phyloP scores from a whole-genome alignment of 1,140 invertebrate species.

The Plodia interpunctella region DNA sequence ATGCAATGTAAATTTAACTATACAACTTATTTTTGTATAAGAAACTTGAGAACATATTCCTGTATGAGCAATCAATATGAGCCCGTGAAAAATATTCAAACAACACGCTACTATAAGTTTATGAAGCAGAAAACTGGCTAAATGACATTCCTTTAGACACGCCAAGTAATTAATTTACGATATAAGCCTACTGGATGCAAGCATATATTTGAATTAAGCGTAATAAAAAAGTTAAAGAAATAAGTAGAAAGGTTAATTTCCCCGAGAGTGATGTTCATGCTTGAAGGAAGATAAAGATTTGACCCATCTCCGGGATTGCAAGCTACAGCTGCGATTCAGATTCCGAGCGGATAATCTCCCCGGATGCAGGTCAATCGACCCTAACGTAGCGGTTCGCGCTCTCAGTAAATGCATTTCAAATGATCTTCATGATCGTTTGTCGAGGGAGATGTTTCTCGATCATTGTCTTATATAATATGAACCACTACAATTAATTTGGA shows the following conservation, averaged over 20 bases:
- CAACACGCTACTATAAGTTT: not conserved
- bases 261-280: constrained; percentile 20
- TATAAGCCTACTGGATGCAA: not conserved
- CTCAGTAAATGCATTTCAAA: not conserved
- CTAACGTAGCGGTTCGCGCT: not conserved
- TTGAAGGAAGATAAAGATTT: constrained; percentile 25
- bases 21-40: too few species aligned
- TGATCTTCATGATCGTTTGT: too few species aligned
- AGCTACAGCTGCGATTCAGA: not conserved
- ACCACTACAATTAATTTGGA: too few species aligned
- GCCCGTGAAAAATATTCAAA: not conserved
- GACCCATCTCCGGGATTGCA: constrained; percentile 19
- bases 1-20: too few species aligned
- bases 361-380: not conserved
- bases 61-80: too few species aligned
- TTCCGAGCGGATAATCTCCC: too few species aligned
- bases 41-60: too few species aligned
- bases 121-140: not conserved
- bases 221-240: constrained; percentile 13
- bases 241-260: constrained; percentile 26
- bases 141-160: not conserved
- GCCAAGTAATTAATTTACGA: not conserved
- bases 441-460: too few species aligned
- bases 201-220: constrained; percentile 16
- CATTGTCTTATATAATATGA: too few species aligned